These are phyloP conservation scores for Tadarida brasiliensis DNA, from an alignment of 2,797 vertebrate genomes.

Conservation along the genomic window DNA sequence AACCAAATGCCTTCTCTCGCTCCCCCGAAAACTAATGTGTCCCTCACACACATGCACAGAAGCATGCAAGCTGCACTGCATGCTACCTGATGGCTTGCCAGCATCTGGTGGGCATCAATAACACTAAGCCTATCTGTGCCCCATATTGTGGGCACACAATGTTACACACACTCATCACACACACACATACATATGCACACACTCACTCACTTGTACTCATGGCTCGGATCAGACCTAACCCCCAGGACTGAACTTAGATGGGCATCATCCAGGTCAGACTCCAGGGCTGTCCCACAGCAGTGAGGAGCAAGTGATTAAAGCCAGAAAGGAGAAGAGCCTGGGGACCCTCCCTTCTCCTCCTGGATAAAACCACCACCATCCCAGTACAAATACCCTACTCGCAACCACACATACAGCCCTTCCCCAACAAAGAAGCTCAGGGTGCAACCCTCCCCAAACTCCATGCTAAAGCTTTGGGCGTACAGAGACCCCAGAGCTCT, in stretches of 20 bases:
- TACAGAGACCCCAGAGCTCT: not conserved
- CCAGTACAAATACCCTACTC: not conserved
- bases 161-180: not conserved
- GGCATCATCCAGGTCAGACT: not conserved
- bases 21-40: not conserved
- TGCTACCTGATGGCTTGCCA: not conserved
- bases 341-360: not conserved
- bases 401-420: not conserved
- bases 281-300: not conserved
- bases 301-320: not conserved
- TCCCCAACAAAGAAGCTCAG: not conserved
- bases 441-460: not conserved
- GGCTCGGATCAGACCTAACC: not conserved
- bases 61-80: not conserved
- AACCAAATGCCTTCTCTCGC: not conserved
- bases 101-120: not conserved
- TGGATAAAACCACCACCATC: not conserved
- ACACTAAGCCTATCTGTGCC: not conserved
- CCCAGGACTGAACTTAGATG: not conserved
- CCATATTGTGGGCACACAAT: not conserved
- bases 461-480: not conserved
- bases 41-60: not conserved
- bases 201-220: not conserved
- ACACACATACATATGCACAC: not conserved
- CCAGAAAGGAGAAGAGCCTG: not conserved